phyloP scores from a whole-genome alignment of 2,888 invertebrate species.

The Metalampra italica region DNA sequence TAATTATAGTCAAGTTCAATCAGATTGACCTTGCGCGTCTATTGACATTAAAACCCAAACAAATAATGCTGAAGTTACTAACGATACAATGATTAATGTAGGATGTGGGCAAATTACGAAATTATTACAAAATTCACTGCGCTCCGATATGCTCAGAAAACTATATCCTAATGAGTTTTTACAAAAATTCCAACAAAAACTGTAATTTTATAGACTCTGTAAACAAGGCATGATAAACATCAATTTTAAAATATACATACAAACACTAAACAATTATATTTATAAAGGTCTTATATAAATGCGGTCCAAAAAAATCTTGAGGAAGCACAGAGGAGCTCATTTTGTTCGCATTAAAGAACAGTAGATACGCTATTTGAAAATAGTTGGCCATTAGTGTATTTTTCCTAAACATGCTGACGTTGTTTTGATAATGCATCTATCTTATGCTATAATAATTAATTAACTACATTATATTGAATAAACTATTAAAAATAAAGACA shows the following conservation, averaged over 20 bases:
- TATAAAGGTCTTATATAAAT: background rate
- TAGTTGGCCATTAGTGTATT: background rate
- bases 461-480: too few relatives aligned
- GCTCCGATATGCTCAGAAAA: background rate
- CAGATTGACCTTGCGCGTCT: too few relatives aligned
- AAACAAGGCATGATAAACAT: too few relatives aligned
- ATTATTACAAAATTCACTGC: background rate
- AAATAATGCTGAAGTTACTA: too few relatives aligned
- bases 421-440: too few relatives aligned
- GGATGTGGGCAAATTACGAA: slow-evolving; percentile 2
- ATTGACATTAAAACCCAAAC: too few relatives aligned
- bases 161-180: background rate
- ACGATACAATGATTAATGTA: too few relatives aligned
- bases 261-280: background rate
- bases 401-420: too few relatives aligned
- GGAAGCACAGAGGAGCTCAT: background rate
- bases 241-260: background rate
- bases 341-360: background rate
- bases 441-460: too few relatives aligned
- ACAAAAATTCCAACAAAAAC: background rate
- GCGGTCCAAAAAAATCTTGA: background rate
- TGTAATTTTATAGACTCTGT: too few relatives aligned
- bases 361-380: background rate
- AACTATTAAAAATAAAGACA: too few relatives aligned
- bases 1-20: too few relatives aligned